Base-by-base conservation (phyloP, 1,140 invertebrate genomes). In the Nylanderia fulva region DNA sequence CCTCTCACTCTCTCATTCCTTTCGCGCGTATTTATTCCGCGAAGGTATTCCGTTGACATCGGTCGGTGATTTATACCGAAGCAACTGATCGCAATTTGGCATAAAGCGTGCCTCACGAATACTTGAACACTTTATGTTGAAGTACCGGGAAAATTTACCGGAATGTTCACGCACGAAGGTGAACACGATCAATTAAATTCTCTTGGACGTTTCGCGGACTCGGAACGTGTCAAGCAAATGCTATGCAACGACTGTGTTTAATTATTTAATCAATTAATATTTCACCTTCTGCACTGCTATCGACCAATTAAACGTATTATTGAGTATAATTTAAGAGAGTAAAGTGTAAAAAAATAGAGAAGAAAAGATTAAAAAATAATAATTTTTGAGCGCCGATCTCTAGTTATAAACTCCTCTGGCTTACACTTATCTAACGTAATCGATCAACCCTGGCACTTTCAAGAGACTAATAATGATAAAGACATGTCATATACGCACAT, bases 61-160 rank as follows among this genome's bases (percentile, higher is more conserved):
- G 74, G 61, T 69, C 68, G 63, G n/a, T 77, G 85, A 90, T 91
- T 91, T 91, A 90, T 91, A 80, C 84, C 83, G 79, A 84, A 85
- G 89, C 90, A 91, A 88, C 88, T 91, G 88, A 91, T 91, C 89
- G 90, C 89, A 89, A 90, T 90, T 91, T 91, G 90, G 90, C 89
- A 90, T 89, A 68, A 58, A 71, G 86, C 89, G 89, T 80, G 84
- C 39, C 36, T 36, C 42, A 45, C 52, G 79, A 66, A 21, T 5
- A 48, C 27, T 27, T 27, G 45, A 18, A 48, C 36, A 36, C 24
- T 52, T 48, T n/a, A 21, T 15, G 60, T 39, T 33, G 52, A 79
- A n/a, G 48, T 24, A 36, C 6, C 48, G 36, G n/a, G 36, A 82
- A 60, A 82, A 82, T 72, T 72, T 45, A 42, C 11, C 66, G 66